Base-by-base conservation (phyloP, 2,113 vertebrate species). In the Psittacus erithacus region DNA sequence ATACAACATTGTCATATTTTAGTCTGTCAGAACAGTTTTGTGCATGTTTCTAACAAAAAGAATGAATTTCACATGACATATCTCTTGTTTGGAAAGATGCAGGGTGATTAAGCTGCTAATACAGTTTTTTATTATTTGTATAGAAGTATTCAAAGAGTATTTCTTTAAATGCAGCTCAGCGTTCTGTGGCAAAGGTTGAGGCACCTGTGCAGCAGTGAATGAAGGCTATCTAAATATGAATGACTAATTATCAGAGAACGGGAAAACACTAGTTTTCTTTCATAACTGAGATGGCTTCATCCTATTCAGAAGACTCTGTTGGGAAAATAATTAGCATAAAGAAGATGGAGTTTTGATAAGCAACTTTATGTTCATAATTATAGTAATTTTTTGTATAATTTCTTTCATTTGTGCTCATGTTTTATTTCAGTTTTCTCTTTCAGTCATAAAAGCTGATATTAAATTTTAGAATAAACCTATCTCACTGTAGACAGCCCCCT, bases 271-370 rank as follows among this genome's bases (percentile, higher is more conserved):
- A 92, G 93, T 94, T 96, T 96, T 90, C 97, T 97, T 97, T 95
- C 92, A 95, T 85, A 88, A 67, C 83, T 89, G 88, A 92, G 88
- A 96, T 94, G 65, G 90, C 80, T 96, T 96, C 93, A 87, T 94
- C 82, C 67, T 95, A 95, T 97, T 96, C 92, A 94, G 89, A 96
- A 86, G 92, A 89, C 96, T 96, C 87, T 96, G 91, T 95, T 96
- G 92, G 94, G 92, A 93, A 96, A 96, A 96, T 97, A 95, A 97
- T 97, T 97, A 93, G 94, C 97, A 97, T 97, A 96, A 97, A 92
- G 95, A 92, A 97, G 95, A 96, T 85, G 41, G 89, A 95, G 93
- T 88, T 96, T 96, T 92, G 92, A 97, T 95, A 93, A 96, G 95
- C 82, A 97, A 93, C 95, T 96, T 94, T 96, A 96, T 95, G 93